phyloP scores from a whole-genome alignment of 2,888 invertebrate species.

The Erebia aethiops region DNA sequence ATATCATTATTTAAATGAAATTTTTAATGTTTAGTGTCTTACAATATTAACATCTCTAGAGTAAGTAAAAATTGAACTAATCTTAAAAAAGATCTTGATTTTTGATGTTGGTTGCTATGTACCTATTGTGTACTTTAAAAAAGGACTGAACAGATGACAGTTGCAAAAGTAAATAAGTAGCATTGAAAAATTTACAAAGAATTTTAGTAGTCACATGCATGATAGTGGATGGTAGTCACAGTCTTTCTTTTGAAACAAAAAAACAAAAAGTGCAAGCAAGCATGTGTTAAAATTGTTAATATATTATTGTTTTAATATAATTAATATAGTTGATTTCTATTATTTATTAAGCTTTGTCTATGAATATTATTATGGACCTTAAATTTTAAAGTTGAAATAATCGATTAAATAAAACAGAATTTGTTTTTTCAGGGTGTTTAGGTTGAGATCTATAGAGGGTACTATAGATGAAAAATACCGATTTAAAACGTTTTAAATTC shows the following conservation, averaged over 20 bases:
- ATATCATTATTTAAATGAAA: background rate
- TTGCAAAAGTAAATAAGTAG: background rate
- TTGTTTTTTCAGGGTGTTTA: too few species aligned
- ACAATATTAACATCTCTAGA: background rate
- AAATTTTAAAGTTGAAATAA: too few species aligned
- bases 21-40: background rate
- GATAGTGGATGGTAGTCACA: background rate
- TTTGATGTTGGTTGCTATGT: background rate
- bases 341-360: too few species aligned
- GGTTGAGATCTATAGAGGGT: too few species aligned
- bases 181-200: background rate
- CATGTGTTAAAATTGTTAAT: too few species aligned
- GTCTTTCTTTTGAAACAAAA: background rate
- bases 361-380: too few species aligned
- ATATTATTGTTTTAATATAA: too few species aligned
- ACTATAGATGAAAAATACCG: too few species aligned
- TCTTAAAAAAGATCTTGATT: background rate
- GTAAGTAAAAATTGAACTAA: background rate
- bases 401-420: too few species aligned
- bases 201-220: background rate
- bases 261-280: too few species aligned
- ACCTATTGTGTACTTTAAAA: background rate
- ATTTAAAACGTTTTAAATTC: too few species aligned
- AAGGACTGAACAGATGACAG: background rate
- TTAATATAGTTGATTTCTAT: too few species aligned